phyloP scores from a whole-genome alignment of 2,888 invertebrate species.

The Tenthredo livida region DNA sequence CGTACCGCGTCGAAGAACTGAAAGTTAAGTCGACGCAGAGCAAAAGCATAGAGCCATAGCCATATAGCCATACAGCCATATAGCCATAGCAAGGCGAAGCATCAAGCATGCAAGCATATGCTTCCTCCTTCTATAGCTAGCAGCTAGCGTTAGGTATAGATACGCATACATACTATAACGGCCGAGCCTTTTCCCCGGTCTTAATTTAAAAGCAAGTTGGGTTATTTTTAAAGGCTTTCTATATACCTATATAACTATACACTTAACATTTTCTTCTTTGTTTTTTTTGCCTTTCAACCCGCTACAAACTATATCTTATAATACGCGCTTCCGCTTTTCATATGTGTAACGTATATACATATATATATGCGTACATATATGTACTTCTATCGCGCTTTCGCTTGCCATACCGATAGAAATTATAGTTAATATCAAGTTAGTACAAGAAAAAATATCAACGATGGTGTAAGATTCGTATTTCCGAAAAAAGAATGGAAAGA shows the following conservation, averaged over 20 bases:
- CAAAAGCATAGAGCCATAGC: background rate
- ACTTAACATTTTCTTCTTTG: background rate
- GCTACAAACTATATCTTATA: constrained; percentile 17
- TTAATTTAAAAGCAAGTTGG: constrained; percentile 45
- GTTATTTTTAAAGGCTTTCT: constrained; percentile 45
- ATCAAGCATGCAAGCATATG: background rate
- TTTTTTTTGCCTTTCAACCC: too few species aligned
- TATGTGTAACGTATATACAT: too few species aligned
- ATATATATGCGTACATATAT: too few species aligned
- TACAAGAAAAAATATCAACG: too few species aligned
- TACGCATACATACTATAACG: background rate
- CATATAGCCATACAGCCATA: background rate
- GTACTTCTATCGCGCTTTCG: background rate
- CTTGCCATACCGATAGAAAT: background rate
- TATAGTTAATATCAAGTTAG: too few species aligned
- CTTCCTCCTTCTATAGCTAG: background rate
- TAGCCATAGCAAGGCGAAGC: background rate
- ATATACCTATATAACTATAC: background rate
- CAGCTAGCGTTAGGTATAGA: background rate
- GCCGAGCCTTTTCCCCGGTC: constrained; percentile 27
- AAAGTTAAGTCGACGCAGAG: background rate
- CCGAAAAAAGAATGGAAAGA: too few species aligned
- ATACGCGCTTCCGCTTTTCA: constrained; percentile 20
- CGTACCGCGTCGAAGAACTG: constrained; percentile 3
- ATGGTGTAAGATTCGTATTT: too few species aligned